Conservation (phyloP, 2,113 vertebrate genomes). For the Microtus ochrogaster region DNA sequence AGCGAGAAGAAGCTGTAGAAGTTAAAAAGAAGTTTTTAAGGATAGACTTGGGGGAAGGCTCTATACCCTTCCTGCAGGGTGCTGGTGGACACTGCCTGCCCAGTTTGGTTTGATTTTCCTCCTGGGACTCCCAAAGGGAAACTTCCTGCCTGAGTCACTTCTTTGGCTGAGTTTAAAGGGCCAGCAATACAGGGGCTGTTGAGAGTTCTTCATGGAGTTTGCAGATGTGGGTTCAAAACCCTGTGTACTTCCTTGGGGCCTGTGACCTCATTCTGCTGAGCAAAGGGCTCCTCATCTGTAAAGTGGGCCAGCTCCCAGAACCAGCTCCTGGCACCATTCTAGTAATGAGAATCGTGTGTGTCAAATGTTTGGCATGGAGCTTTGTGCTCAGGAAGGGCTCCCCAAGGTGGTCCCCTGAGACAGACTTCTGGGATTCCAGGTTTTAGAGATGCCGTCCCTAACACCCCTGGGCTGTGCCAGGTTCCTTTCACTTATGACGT, state of each 20-base stretch:
- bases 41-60: background rate
- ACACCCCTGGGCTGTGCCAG: background rate
- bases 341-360: background rate
- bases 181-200: background rate
- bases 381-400: background rate
- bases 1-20: background rate
- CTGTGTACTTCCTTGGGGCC: background rate
- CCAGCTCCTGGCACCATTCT: background rate
- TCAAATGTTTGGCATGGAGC: background rate
- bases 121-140: background rate
- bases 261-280: background rate
- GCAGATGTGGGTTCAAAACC: background rate
- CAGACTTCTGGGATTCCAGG: background rate
- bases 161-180: background rate
- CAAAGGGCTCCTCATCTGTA: background rate
- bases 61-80: background rate
- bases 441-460: background rate
- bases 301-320: background rate
- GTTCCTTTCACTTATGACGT: background rate
- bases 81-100: conserved; percentile 40
- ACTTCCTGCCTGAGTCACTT: conserved; percentile 63
- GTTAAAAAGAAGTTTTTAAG: conserved; percentile 31
- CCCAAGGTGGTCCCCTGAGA: background rate
- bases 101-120: conserved; percentile 30
- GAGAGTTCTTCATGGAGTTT: background rate